Evolutionary conservation across 1,140 invertebrate species (phyloP).

Genomic region (Apis mellifera): DNA sequence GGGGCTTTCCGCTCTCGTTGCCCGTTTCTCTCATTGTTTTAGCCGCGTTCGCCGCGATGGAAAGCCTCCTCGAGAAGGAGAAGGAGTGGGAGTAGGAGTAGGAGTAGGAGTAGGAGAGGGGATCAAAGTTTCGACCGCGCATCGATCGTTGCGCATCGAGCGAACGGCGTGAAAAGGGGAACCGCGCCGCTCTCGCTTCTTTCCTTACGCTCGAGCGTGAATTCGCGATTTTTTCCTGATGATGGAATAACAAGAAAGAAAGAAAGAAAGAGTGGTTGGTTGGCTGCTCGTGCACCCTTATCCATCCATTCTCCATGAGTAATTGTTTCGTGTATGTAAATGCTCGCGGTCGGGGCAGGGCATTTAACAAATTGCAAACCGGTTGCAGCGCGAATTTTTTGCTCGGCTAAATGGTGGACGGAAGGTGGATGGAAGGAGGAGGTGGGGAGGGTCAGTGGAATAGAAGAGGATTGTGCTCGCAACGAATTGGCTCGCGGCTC

Average conservation of each 20-base stretch:
- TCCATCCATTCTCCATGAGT: background rate
- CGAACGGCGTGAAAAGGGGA: slow-evolving; percentile 21
- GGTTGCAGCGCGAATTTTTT: slow-evolving; percentile 25
- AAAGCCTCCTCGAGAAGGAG: background rate
- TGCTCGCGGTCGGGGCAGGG: background rate
- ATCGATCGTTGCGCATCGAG: slow-evolving; percentile 33
- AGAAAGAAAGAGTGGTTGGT: too few species aligned
- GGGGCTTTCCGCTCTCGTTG: too few species aligned
- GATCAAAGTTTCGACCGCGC: slow-evolving; percentile 19
- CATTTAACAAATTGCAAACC: slow-evolving; percentile 25
- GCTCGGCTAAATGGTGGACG: background rate
- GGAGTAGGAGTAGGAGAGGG: too few species aligned
- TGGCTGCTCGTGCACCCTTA: too few species aligned
- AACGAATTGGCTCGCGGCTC: background rate
- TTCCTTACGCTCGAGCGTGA: background rate
- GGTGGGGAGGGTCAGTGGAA: too few species aligned
- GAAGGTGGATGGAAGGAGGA: too few species aligned
- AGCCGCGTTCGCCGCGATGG: slow-evolving; percentile 30
- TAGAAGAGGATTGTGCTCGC: background rate
- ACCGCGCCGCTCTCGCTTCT: too few species aligned
- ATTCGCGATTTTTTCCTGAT: too few species aligned
- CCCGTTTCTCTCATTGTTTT: slow-evolving; percentile 55
- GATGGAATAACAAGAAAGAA: too few species aligned
- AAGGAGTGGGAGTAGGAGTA: too few species aligned
- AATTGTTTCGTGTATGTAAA: slow-evolving; percentile 36